Base-by-base conservation (phyloP, 1,140 invertebrate genomes). In the Hyles euphorbiae region DNA sequence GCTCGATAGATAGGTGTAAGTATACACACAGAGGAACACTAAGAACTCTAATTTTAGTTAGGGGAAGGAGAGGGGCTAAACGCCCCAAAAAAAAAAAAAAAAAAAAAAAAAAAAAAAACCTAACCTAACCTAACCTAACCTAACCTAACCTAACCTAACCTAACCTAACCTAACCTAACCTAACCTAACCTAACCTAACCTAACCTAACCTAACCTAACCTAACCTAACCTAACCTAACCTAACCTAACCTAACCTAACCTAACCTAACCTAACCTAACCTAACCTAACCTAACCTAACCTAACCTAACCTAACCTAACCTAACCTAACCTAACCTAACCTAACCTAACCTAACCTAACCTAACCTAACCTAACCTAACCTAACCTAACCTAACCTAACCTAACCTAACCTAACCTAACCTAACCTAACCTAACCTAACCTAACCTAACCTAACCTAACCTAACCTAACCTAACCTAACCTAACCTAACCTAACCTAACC, bases 371-470 rank as follows among this genome's bases (percentile, higher is more conserved):
- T n/a, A 47, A 12, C 9, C 45, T 47, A 47, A 47, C 70, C 70
- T 62, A 73, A 71, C 74, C 68, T 67, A 72, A 74, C 71, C 71
- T 67, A 72, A 71, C 66, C 69, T 63, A 72, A 74, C 68, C 73
- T 61, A 61, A 72, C 70, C 68, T 67, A 67, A 22, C 22, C 22
- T 22, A 22, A 22, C 22, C 22, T 22, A 22, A 22, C 22, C 22
- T 22, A 12, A 12, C 45, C n/a, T n/a, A n/a, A n/a, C n/a, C n/a
- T n/a, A n/a, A n/a, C n/a, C n/a, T n/a, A n/a, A n/a, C n/a, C n/a
- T n/a, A n/a, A n/a, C n/a, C n/a, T n/a, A n/a, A n/a, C n/a, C n/a
- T n/a, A n/a, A n/a, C n/a, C n/a, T n/a, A n/a, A n/a, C n/a, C n/a
- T n/a, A n/a, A n/a, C n/a, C n/a, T n/a, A n/a, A n/a, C n/a, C n/a